These are phyloP conservation scores for Nestor notabilis DNA, from an alignment of 2,113 vertebrate genomes.

Conservation along the genomic window DNA sequence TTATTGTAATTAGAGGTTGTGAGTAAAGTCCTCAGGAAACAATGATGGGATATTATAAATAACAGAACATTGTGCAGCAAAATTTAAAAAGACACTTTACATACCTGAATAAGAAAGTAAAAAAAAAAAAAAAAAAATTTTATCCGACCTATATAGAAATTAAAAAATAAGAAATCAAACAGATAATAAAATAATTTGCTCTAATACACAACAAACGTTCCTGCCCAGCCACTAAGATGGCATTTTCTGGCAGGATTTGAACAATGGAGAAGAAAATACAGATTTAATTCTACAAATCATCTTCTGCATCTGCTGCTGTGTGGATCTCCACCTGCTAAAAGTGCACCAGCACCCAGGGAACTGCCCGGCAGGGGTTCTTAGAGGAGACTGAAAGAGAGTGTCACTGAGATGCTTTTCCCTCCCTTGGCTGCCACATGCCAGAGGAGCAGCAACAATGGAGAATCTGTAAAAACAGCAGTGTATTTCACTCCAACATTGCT, in stretches of 20 bases:
- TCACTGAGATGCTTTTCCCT: not conserved
- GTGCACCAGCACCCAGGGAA: not conserved
- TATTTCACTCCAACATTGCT: constrained; percentile 70
- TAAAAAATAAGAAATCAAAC: not conserved
- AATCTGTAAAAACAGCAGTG: not conserved
- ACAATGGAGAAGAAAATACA: not conserved
- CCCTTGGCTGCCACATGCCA: not conserved
- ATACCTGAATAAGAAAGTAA: not conserved
- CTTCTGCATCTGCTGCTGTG: not conserved
- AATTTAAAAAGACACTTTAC: not conserved
- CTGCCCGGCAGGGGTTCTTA: rapidly evolving
- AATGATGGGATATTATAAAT: not conserved
- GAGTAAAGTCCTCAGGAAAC: not conserved
- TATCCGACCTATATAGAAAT: not conserved
- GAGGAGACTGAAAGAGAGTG: not conserved
- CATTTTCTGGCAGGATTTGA: not conserved
- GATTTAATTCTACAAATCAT: not conserved
- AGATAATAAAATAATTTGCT: not conserved
- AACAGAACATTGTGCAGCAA: not conserved
- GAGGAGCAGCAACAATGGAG: not conserved
- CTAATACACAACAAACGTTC: not conserved
- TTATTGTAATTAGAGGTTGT: not conserved
- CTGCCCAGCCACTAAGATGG: not conserved
- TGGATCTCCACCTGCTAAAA: not conserved
- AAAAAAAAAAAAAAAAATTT: not conserved